These are phyloP conservation scores for Hirtodrosophila duncani DNA, from an alignment of 2,888 invertebrate genomes.

Conservation along the genomic window DNA sequence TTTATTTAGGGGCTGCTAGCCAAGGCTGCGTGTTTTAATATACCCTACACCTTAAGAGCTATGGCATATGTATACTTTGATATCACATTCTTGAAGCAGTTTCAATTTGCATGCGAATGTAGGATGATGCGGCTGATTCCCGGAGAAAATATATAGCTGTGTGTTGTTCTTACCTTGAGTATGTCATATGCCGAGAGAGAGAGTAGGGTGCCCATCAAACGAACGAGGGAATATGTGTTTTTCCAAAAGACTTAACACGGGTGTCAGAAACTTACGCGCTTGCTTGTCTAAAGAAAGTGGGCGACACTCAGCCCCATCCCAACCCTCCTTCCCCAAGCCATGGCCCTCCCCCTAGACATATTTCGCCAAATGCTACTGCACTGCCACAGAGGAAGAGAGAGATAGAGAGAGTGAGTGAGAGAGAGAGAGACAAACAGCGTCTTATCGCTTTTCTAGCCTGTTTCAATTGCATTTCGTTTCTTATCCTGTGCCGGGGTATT, in stretches of 20 bases:
- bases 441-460: conserved; percentile 56
- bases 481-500: conserved; percentile 57
- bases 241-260: conserved; percentile 64
- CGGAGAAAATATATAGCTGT: too few relatives aligned
- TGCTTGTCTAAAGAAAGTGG: conserved; percentile 56
- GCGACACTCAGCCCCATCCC: neutral
- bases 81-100: neutral
- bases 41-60: conserved; percentile 1
- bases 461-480: conserved; percentile 53
- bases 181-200: conserved; percentile 5
- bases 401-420: neutral
- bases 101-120: neutral
- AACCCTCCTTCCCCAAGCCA: neutral
- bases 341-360: neutral
- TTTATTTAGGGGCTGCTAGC: conserved; percentile 9
- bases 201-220: conserved; percentile 29
- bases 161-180: too few relatives aligned
- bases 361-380: conserved; percentile 44
- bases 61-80: neutral
- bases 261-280: conserved; percentile 65
- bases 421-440: conserved; percentile 16
- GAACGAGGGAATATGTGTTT: conserved; percentile 44
- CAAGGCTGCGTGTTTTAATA: too few relatives aligned
- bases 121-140: too few relatives aligned
- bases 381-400: conserved; percentile 1